Conservation (phyloP, 1,140 invertebrate genomes). For the Drosophila gunungcola region DNA sequence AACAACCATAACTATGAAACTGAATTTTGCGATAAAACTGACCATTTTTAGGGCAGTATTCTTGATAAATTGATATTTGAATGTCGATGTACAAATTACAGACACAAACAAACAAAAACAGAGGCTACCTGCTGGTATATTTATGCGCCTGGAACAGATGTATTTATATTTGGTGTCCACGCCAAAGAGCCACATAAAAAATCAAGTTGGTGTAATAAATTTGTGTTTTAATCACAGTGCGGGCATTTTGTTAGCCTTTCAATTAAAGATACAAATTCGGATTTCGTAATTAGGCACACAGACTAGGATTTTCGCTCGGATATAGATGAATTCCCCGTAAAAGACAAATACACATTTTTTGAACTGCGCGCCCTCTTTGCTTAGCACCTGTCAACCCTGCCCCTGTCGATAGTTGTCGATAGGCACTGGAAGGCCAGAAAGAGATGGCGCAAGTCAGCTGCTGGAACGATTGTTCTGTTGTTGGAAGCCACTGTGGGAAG, state of each 20-base stretch:
- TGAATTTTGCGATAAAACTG: constrained; percentile 16
- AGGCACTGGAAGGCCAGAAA: constrained; percentile 11
- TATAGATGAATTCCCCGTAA: neutral
- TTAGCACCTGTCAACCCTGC: neutral
- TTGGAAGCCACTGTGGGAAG: constrained; percentile 55
- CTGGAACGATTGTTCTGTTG: constrained; percentile 21
- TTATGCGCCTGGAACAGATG: neutral
- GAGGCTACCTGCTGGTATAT: neutral
- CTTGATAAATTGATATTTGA: constrained; percentile 23
- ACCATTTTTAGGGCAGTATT: constrained; percentile 13
- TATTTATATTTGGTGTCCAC: neutral
- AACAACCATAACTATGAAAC: neutral
- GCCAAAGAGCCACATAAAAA: neutral
- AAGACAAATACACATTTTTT: neutral
- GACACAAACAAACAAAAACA: neutral
- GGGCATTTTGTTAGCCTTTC: constrained; percentile 3
- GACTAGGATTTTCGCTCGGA: neutral
- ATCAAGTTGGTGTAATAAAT: constrained; percentile 18
- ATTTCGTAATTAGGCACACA: neutral
- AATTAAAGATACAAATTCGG: constrained; percentile 3
- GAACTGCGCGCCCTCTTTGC: constrained; percentile 1
- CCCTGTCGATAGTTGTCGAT: constrained; percentile 23
- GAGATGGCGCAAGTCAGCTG: constrained; percentile 34
- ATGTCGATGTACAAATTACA: constrained; percentile 9
- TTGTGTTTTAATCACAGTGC: constrained; percentile 12